phyloP scores from a whole-genome alignment of 2,113 vertebrate species.

The Hemiscyllium ocellatum region DNA sequence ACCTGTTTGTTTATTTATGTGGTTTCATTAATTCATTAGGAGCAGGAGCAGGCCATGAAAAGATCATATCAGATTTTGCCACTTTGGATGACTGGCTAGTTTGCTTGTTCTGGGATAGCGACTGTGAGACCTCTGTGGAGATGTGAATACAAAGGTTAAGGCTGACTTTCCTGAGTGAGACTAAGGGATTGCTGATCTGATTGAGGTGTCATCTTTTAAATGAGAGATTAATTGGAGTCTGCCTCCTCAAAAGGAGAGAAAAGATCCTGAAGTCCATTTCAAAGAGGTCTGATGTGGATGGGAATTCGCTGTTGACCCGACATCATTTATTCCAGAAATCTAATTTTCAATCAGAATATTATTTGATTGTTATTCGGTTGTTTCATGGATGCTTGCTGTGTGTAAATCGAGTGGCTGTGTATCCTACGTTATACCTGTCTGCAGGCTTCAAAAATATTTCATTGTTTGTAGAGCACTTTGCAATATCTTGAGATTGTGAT shows the following conservation, averaged over 20 bases:
- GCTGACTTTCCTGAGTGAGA: neutral
- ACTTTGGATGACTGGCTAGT: too few relatives aligned
- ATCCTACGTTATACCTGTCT: neutral
- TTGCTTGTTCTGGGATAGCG: too few relatives aligned
- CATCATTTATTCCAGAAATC: neutral
- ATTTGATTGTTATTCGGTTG: neutral
- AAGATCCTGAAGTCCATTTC: too few relatives aligned
- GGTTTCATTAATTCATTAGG: too few relatives aligned
- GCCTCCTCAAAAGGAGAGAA: too few relatives aligned
- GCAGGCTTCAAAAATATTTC: neutral
- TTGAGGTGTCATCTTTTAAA: too few relatives aligned
- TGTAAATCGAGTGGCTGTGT: neutral
- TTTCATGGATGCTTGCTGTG: neutral
- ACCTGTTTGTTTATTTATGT: too few relatives aligned
- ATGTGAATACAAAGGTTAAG: neutral
- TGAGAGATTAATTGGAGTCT: too few relatives aligned
- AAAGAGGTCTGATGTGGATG: too few relatives aligned
- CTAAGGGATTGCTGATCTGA: neutral
- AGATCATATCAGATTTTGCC: too few relatives aligned
- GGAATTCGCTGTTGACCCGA: neutral
- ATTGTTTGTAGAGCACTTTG: neutral
- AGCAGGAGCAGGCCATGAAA: too few relatives aligned
- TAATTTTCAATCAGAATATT: neutral
- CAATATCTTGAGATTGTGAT: neutral
- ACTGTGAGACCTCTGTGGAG: too few relatives aligned